A percentile compares a stretch with the other conserved stretches of the same genome.
Conservation (phyloP, 2,888 invertebrate genomes). For the Baccha elongata region DNA sequence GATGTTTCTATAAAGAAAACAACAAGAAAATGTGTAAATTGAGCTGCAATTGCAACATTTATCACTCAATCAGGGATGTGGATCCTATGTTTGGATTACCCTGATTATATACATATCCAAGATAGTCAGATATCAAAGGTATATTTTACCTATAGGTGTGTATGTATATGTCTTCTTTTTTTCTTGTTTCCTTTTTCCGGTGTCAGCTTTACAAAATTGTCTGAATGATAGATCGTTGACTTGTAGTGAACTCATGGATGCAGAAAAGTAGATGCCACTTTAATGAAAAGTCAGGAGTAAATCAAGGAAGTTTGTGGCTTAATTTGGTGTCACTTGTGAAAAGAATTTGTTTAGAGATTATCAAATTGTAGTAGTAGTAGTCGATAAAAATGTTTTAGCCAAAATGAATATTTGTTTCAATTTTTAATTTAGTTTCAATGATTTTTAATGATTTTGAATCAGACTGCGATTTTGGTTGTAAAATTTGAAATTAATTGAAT, state of each 20-base stretch:
- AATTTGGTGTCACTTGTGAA: not conserved
- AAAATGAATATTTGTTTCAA: no score
- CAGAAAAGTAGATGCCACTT: not conserved
- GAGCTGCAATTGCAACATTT: slow-evolving; percentile 61
- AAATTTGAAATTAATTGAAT: no score
- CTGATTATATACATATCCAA: slow-evolving; percentile 21
- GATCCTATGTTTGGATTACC: slow-evolving; percentile 49
- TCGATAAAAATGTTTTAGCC: no score
- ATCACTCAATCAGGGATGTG: slow-evolving; percentile 63
- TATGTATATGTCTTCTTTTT: not conserved
- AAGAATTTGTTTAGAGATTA: no score
- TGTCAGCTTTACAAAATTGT: slow-evolving; percentile 4
- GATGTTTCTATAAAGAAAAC: slow-evolving; percentile 20
- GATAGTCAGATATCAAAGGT: not conserved
- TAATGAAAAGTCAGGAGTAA: not conserved
- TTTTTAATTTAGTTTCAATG: no score
- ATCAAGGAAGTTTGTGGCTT: not conserved
- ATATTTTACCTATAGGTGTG: not conserved
- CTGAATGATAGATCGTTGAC: slow-evolving; percentile 27
- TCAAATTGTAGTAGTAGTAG: no score
- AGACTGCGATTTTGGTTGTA: no score
- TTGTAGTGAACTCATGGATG: not conserved
- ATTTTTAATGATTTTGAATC: no score
- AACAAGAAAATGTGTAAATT: slow-evolving; percentile 54
- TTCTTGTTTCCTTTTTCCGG: slow-evolving; percentile 4